phyloP scores from a whole-genome alignment of 2,888 invertebrate species.

The Tigriopus californicus region DNA sequence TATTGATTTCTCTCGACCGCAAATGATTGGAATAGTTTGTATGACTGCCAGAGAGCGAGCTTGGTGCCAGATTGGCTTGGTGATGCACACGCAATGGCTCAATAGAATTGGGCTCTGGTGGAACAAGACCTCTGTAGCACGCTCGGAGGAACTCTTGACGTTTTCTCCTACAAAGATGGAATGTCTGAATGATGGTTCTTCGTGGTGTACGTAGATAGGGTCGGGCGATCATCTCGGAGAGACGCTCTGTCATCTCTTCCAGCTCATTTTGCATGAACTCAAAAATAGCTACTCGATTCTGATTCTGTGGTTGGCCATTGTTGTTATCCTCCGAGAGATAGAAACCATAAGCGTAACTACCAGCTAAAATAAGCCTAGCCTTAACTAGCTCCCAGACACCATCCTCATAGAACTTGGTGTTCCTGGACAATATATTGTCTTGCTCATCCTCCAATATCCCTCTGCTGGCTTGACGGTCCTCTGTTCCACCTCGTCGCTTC shows the following conservation, averaged over 20 bases:
- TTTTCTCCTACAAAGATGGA: constrained; percentile 38
- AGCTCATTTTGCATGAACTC: constrained; percentile 50
- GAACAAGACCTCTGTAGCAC: constrained; percentile 33
- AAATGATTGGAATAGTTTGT: too few species aligned
- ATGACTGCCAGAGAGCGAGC: too few species aligned
- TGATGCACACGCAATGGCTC: too few species aligned
- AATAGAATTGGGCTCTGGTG: too few species aligned
- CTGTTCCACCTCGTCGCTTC: background rate
- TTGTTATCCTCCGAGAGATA: constrained; percentile 36
- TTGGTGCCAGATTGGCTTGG: too few species aligned
- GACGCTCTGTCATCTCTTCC: constrained; percentile 42
- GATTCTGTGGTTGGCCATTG: constrained; percentile 25
- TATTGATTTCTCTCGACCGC: too few species aligned
- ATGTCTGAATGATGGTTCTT: constrained; percentile 40
- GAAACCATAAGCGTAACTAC: constrained; percentile 47
- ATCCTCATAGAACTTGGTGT: constrained; percentile 38
- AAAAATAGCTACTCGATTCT: constrained; percentile 44
- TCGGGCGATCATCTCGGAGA: constrained; percentile 44
- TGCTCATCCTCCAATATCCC: background rate
- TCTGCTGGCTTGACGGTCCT: background rate
- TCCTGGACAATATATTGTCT: background rate
- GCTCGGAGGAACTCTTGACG: constrained; percentile 42
- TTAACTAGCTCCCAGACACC: constrained; percentile 43
- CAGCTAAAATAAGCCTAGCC: constrained; percentile 41
- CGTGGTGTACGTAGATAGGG: constrained; percentile 42